Evolutionary conservation across 1,140 invertebrate species (phyloP), one percentile per base, ranked within the genome.

Genomic region (Protaetia brevitarsis): DNA sequence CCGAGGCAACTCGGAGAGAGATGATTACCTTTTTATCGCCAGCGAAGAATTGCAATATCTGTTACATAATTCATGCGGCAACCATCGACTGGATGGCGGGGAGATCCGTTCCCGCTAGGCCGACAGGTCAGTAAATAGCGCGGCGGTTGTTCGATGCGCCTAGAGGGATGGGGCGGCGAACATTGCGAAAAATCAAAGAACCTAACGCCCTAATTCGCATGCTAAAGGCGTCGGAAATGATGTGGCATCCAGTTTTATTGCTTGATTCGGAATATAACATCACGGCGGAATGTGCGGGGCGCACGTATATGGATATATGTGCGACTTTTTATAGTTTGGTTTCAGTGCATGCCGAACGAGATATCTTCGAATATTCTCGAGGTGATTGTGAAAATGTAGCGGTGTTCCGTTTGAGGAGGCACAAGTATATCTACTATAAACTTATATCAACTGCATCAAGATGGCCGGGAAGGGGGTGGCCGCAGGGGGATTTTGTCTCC

Each of bases 191-290:
- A 74, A 74, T 74, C 73, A 76, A 73, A 73, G 71, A 69, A 73
- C 66, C 66, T 73, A 74, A 74, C 71, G 69, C 68, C 67, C 74
- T 75, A 68, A 74, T 75, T 75, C 69, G 64, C 66, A 76, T 76
- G 71, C 75, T 72, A 73, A 72, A 64, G 70, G 67, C 70, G 69
- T 61, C 51, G 68, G 63, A 70, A 73, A 76, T 76, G 74, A 76
- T 75, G 73, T 76, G 72, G 69, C 74, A 75, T 73, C 70, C 69
- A 71, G 68, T 76, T 76, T 76, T 76, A 76, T 76, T 75, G 72
- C 74, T 75, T 75, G 72, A 76, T 58, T 76, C 72, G 69, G 72
- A 76, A 76, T 75, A 76, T 75, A 72, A 72, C 72, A 71, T 75
- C 74, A 74, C 72, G 71, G 71, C 67, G 69, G 68, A 73, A 76